Evolutionary conservation across 2,888 invertebrate genomes (phyloP), one percentile per base, ranked within the genome.

Genomic region (Drosophila monieri): DNA sequence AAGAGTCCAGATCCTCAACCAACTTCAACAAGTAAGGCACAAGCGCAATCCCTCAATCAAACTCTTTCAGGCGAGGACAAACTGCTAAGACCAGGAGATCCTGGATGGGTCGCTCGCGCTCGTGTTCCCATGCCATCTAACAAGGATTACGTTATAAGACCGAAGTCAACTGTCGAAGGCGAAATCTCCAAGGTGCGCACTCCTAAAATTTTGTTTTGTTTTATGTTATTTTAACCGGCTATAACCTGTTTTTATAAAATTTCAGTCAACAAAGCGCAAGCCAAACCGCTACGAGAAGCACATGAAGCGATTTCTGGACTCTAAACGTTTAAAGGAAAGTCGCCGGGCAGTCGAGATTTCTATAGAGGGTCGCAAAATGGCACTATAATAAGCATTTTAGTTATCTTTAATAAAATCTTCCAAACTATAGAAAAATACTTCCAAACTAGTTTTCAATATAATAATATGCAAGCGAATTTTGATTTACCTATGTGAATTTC

Each of bases 301-400:
- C 89, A 95, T 97, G 94, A 96, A 98, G 89, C 95, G 95, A 78
- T 97, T 98, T 90, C 94, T 97, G 65, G 98, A 98, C 90, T 94
- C 94, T 74, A 97, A 97, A 91, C 93, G 96, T 35, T 90, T 95
- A 86, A 95, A 95, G 89, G 95, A 96, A 88, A 93, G 95, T 12
- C 94, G 95, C 73, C 93, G 97, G 86, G 98, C 98, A 66, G 97
- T 98, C 55, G 95, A 96, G 83, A 98, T 99, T 91, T 98, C 98
- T 68, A 97, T 99, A 79, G 98, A 99, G 92, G 99, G 99, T 23
- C 94, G 98, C 88, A 97, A 97, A 93, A 98, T 99, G 98, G 95
- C 97, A 79, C 94, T 99, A 72, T 98, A 94, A 93, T 58, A 21
- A 41, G 9, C 52, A 48, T 53, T 30, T 49, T 72, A 68, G 70